Base-by-base conservation (phyloP, 2,797 vertebrate species). In the Taeniopygia guttata region DNA sequence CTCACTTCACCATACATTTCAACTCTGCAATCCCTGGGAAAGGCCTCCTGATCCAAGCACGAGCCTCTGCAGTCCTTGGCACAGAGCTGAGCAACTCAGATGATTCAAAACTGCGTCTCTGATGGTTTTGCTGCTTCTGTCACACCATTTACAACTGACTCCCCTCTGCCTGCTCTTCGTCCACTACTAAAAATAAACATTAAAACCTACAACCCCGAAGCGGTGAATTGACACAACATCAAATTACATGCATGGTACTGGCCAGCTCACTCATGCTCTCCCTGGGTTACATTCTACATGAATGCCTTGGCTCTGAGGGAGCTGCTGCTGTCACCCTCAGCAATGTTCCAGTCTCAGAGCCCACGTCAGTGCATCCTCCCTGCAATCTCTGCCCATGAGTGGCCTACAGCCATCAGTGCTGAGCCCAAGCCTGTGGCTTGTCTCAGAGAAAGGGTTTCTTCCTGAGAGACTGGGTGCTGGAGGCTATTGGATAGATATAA, bases 341-440 rank as follows among this genome's bases (percentile, higher is more conserved):
- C 77, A 48, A 13, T 0, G 21, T 38, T 56, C 10, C 11, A 1
- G 16, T 38, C 68, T 8, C 5, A 25, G 21, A 48, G n/a, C 0
- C 4, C 4, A 7, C 0, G 13, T 27, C 15, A 7, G 38, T 9
- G 64, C 38, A 25, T 11, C 12, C 36, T 76, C 59, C 59, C 67
- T 27, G 3, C 7, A 74, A 89, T 40, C 84, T 66, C 80, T 87
- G 85, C 76, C 72, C 0, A 0, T 4, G 34, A 89, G 36, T 19
- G 1, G 0, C 76, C 74, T 4, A 16, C 70, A 75, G 76, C 26
- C 83, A 69, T 0, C 29, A 30, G 34, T 0, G 1, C 74, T 9
- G 60, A 70, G 45, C 27, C 70, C 0, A 0, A 76, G 17, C 38
- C 0, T 38, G 49, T 2, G 68, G 64, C 26, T 55, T 62, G 34